Conservation (phyloP, 2,113 vertebrate genomes). For the Rana temporaria region DNA sequence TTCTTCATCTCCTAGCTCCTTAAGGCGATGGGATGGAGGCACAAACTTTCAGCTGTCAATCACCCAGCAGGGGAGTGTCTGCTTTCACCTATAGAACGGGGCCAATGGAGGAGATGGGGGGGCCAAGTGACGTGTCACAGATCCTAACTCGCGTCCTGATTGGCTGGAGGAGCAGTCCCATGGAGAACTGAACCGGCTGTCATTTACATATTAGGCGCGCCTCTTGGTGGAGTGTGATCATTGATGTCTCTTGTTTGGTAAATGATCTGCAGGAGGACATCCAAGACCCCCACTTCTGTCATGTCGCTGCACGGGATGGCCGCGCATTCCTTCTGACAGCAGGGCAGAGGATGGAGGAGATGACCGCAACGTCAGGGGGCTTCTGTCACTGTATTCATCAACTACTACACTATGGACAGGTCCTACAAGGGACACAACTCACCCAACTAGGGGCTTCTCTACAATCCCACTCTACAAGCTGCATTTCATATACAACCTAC, state of each 20-base stretch:
- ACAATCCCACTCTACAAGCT: no score
- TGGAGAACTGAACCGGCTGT: slow-evolving; percentile 37
- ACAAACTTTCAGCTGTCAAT: slow-evolving; percentile 60
- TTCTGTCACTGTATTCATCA: slow-evolving; percentile 62
- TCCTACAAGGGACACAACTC: no score
- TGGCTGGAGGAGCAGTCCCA: slow-evolving; percentile 60
- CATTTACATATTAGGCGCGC: slow-evolving; percentile 69
- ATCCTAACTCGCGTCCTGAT: slow-evolving; percentile 62
- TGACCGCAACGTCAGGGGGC: slow-evolving; percentile 10
- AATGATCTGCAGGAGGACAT: slow-evolving; percentile 58
- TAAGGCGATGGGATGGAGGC: slow-evolving; percentile 73
- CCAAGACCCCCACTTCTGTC: slow-evolving; percentile 62
- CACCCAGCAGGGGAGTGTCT: slow-evolving; percentile 13
- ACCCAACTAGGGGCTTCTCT: no score
- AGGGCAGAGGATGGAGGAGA: slow-evolving; percentile 43
- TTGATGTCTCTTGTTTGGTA: background rate
- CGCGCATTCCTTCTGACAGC: background rate
- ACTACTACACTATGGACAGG: slow-evolving; percentile 50
- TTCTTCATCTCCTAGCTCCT: slow-evolving; percentile 71
- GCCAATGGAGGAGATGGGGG: slow-evolving; percentile 58
- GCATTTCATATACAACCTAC: no score
- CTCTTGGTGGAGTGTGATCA: slow-evolving; percentile 12
- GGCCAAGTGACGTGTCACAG: slow-evolving; percentile 13
- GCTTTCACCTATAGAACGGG: slow-evolving; percentile 64
- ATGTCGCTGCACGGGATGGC: background rate